Base-by-base conservation (phyloP, 2,888 invertebrate species). In the Poecilobothrus nobilitatus region DNA sequence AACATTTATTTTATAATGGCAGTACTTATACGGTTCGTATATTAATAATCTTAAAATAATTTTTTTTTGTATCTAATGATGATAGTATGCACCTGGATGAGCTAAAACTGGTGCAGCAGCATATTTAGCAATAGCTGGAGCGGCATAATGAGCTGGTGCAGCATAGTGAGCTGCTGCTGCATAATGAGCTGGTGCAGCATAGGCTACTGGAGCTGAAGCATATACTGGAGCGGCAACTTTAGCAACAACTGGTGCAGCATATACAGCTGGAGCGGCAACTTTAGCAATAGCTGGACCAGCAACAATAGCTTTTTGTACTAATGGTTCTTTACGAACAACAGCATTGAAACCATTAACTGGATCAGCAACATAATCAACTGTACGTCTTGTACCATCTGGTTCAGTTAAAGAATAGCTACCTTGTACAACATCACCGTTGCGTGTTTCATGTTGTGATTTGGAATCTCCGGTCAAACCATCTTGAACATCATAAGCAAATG, bases 331-430 rank as follows among this genome's bases (percentile, higher is more conserved):
- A 15, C 79, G 80, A 5, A 81, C 81, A 20, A 81, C 81, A 18
- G 80, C 81, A 74, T 81, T 81, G 68, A 81, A 81, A 61, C 81
- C 84, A 73, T 84, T 78, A 71, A 82, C 78, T n/a, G 83, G 81
- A 75, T 84, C 84, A 61, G 84, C 83, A 2, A 82, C 83, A 76
- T 87, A 87, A 73, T 88, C 87, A 0, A 88, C 88, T 41, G 85
- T 87, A 73, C 88, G 85, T 77, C 84, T 85, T 68, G 85, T 86
- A 74, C 88, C 88, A 76, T 88, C 88, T 34, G 88, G 84, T 73
- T 84, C 84, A 33, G 79, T 78, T 10, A 84, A 76, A 9, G 84
- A 84, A 75, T 84, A 84, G 72, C 81, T 86, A 79, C 77, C 85
- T 76, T 83, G 83, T 68, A 86, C 86, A 74, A 81, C 81, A 80